Evolutionary conservation across 2,113 vertebrate genomes (phyloP), one percentile per base, ranked within the genome.

Genomic region (Scatophagus argus): DNA sequence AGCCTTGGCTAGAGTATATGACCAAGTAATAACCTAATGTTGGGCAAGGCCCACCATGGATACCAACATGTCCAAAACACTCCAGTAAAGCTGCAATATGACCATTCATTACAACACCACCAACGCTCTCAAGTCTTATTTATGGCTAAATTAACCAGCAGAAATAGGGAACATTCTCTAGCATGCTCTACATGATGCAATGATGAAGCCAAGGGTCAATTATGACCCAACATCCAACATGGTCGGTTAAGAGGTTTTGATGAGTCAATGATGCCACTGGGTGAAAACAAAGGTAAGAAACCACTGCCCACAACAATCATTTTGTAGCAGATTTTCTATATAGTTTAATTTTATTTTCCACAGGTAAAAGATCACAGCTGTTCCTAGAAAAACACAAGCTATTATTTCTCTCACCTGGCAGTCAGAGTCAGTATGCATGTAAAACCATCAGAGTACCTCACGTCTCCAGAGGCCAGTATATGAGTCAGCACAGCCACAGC

Each of bases 401-500:
- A 79, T 87, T 85, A 85, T 87, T 86, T 83, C 66, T 85, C 56
- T 88, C 87, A 85, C 87, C 88, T 88, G 81, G 86, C 83, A 89
- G 66, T 38, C 74, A 77, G 58, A 80, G 77, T 59, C 58, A 75
- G 82, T 43, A 72, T 84, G 85, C 77, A 89, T 85, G 86, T 87
- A 78, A 87, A 91, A 89, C 58, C 79, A 83, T 72, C 78, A 83
- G 86, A 77, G 74, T 46, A 80, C 66, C 71, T 85, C 65, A 74
- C 2, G 49, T 88, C 86, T 92, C 91, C 66, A 74, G 90, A 69
- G 89, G 79, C 90, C 88, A 90, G 79, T 79, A 74, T 81, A 87
- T 89, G 89, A 91, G 79, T 91, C 90, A 91, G 85, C 89, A 91
- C 68, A 82, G 82, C 73, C 87, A 85, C 70, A 89, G 89, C 89